Conservation (phyloP, 53 echinoderm and acorn worm species). For the Zoroaster sp. region DNA sequence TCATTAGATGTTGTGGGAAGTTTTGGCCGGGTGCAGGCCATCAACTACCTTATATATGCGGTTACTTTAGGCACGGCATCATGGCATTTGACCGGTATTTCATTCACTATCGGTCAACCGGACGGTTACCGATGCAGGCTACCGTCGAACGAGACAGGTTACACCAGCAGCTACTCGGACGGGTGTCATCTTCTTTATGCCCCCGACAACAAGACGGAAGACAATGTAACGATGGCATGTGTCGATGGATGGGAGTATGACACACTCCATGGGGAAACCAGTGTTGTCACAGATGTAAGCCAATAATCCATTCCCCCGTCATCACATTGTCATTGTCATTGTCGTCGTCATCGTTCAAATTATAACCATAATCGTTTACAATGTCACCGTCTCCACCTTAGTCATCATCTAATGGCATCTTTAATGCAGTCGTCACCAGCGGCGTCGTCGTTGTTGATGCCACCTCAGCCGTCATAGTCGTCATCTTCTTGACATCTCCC, state of each 20-base stretch:
- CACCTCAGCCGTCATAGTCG: too few relatives aligned
- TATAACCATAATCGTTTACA: background rate
- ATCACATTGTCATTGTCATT: background rate
- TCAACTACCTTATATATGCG: background rate
- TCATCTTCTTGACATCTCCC: too few relatives aligned
- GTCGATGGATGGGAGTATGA: constrained; percentile 18
- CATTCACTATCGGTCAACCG: background rate
- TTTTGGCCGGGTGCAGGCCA: background rate
- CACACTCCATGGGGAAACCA: background rate
- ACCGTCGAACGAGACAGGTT: background rate
- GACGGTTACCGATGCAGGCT: background rate
- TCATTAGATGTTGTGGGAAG: background rate
- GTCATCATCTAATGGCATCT: too few relatives aligned
- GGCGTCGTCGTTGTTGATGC: too few relatives aligned
- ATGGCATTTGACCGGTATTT: background rate
- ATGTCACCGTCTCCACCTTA: background rate
- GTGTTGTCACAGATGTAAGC: constrained; percentile 25
- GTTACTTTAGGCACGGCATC: background rate
- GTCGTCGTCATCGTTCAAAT: background rate
- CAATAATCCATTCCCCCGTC: background rate
- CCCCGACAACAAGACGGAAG: background rate
- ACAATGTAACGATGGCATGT: background rate
- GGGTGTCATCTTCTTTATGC: background rate
- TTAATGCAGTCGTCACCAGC: too few relatives aligned
- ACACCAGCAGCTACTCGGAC: background rate